Evolutionary conservation across 2,797 vertebrate genomes (phyloP), one percentile per base, ranked within the genome.

Genomic region (Neomorphus geoffroyi): DNA sequence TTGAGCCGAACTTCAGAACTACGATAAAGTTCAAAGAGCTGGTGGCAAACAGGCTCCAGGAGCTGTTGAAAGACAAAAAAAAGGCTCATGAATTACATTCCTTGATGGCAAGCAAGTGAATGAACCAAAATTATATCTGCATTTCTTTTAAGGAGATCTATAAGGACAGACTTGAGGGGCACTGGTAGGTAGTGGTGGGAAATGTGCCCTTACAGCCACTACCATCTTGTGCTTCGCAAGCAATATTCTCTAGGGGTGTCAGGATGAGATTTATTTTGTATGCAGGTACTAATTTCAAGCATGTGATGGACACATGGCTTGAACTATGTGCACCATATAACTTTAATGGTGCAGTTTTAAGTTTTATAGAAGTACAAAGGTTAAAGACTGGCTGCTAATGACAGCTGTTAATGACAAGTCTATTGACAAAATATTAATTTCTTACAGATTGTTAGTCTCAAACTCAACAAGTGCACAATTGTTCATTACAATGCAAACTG

Each of bases 21-120:
- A 75, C 99, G 98, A 94, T 99, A 99, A 37, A 99, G 98, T 97
- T 99, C 99, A 81, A 99, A 99, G 66, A 99, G 98, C 96, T 99
- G 99, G 97, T 99, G 99, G 96, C 99, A 99, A 90, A 99, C 99
- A 11, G 99, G 99, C 96, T 99, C 99, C 97, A 99, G 97, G 60
- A 99, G 98, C 99, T 99, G 69, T 10, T 28, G 69, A 87, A 93
- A 83, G 26, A 41, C 32, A 94, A 72, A 64, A 94, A 72, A 64
- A 35, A 53, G 43, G 19, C 13, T 57, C 10, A 83, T 72, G 23
- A 79, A 30, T 77, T 57, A 53, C 51, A 48, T 32, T 73, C n/a
- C 33, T 80, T 64, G 32, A 60, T 22, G 19, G 32, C 32, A 41
- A 39, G 8, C 4, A 18, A 78, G 32, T 13, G 30, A 58, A 35